Conservation (phyloP, 2,797 vertebrate genomes). For the Steatocranus sp. region DNA sequence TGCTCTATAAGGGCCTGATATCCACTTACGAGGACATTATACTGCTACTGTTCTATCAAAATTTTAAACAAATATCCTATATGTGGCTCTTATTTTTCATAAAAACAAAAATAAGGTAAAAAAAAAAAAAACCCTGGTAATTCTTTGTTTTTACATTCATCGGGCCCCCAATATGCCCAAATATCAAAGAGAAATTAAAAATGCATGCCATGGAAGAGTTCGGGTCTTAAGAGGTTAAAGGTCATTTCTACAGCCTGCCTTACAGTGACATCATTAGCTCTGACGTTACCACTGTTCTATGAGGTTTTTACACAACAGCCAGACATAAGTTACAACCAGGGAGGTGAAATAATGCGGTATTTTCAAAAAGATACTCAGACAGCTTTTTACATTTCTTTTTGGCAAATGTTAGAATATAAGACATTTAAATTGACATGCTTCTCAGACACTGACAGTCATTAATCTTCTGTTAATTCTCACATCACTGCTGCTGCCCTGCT, state of each 20-base stretch:
- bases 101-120: too few species aligned
- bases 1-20: too few species aligned
- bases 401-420: background rate
- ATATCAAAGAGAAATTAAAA: too few species aligned
- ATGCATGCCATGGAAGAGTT: too few species aligned
- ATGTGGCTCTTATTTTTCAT: too few species aligned
- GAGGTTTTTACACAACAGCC: background rate
- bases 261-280: background rate
- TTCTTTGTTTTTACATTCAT: too few species aligned
- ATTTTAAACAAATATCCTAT: too few species aligned
- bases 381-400: background rate
- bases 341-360: background rate
- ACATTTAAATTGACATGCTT: constrained; percentile 14
- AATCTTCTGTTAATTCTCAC: constrained; percentile 23
- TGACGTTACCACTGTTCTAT: background rate
- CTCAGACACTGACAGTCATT: constrained; percentile 4
- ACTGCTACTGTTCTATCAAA: too few species aligned
- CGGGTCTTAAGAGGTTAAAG: too few species aligned
- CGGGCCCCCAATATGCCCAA: too few species aligned
- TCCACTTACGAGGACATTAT: too few species aligned
- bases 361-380: background rate
- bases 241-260: background rate
- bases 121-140: too few species aligned
- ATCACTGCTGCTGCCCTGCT: background rate
- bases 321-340: background rate